Evolutionary conservation across 2,113 vertebrate genomes (phyloP), one percentile per base, ranked within the genome.

Genomic region (Toxotes chatareus): DNA sequence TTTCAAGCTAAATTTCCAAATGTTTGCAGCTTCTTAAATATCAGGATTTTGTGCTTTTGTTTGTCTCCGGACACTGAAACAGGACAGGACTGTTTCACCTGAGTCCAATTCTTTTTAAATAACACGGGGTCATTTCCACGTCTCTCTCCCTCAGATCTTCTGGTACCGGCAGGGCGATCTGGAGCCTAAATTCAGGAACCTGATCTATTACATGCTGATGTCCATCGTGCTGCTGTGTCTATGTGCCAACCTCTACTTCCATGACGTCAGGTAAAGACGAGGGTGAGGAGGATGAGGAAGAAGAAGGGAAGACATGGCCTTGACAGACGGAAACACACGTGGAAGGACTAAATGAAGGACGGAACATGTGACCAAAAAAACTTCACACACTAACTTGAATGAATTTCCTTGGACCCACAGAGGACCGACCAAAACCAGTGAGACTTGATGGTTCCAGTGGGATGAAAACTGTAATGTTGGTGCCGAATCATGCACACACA

Each of bases 211-310:
- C 89, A 96, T 96, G 93, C 93, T 99, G 92, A 96, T 94, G 89
- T 99, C 96, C 88, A 96, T 99, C 49, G 89, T 96, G 93, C 96
- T 98, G 96, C 95, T 99, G 93, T 99, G 98, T 94, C 95, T 99
- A 91, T 99, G 98, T 98, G 98, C 98, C 89, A 99, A 99, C 95
- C 93, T 99, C 92, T 99, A 99, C 95, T 99, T 99, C 96, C 98
- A 99, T 73, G 96, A 97, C 59, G 96, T 98, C 94, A 93, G 74
- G 91, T 92, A 87, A 70, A 83, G 72, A 60, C 21, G 12, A 21
- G 6, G 27, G 21, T 0, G 31, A 67, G 53, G 75, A 76, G 3
- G 49, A 38, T 5, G 60, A 74, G 1, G 31, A 77, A 21, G 61
- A 68, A 65, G 76, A 81, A 84, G 82, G 84, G 86, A 88, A 17